phyloP scores from a whole-genome alignment of 2,113 vertebrate species.

The Aleadryas rufinucha region DNA sequence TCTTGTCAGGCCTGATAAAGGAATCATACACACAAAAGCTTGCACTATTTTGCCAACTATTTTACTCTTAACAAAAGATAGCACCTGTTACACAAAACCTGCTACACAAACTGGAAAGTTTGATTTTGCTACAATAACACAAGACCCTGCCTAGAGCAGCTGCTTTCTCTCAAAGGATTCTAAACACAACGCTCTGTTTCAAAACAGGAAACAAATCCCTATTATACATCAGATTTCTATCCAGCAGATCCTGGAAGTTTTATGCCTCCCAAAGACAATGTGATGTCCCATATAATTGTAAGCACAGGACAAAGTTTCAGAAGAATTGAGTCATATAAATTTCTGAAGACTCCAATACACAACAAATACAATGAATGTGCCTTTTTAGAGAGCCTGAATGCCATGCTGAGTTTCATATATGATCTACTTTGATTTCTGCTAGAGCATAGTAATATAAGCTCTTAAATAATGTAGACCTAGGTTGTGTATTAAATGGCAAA shows the following conservation, averaged over 20 bases:
- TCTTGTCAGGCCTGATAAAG: neutral
- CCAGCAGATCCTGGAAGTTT: neutral
- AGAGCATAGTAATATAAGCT: neutral
- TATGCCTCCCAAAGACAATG: neutral
- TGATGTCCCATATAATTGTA: neutral
- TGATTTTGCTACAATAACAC: neutral
- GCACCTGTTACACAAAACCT: neutral
- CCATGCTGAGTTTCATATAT: neutral
- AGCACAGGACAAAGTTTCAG: neutral
- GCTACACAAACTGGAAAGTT: neutral
- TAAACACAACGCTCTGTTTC: neutral
- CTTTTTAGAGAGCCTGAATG: neutral
- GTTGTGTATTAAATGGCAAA: neutral
- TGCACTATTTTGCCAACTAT: neutral
- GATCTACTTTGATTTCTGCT: neutral
- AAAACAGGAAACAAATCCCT: neutral
- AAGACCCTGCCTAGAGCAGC: neutral
- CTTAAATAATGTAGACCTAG: neutral
- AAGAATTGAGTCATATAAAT: neutral
- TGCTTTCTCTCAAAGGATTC: neutral
- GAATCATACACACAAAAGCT: rapidly evolving
- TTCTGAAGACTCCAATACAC: neutral
- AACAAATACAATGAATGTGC: neutral
- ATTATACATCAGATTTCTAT: neutral
- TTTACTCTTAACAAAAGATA: neutral